These are phyloP conservation scores for Eufriesea mexicana DNA, from an alignment of 1,140 invertebrate species.

Conservation along the genomic window DNA sequence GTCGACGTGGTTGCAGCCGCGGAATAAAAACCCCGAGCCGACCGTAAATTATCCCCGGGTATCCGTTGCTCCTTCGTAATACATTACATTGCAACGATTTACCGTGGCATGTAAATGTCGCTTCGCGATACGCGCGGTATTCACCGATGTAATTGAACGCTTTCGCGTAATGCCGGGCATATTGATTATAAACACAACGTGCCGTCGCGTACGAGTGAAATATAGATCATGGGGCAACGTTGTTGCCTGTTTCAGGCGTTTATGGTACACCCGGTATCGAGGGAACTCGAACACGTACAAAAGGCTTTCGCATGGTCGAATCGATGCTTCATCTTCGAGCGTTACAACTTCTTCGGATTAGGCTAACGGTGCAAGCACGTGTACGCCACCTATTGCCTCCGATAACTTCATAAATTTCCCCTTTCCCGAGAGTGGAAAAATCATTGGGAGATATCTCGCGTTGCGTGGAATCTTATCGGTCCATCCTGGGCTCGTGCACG, in stretches of 20 bases:
- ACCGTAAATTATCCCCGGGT: slow-evolving; percentile 21
- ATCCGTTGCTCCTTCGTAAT: neutral
- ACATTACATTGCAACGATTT: slow-evolving; percentile 28
- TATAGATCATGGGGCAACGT: too few relatives aligned
- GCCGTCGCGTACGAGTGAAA: neutral
- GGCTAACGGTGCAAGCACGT: neutral
- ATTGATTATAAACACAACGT: neutral
- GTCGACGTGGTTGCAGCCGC: too few relatives aligned
- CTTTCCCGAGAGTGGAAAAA: neutral
- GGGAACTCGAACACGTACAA: neutral
- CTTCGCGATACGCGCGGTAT: neutral
- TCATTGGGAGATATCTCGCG: neutral
- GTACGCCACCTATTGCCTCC: neutral
- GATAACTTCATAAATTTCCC: neutral
- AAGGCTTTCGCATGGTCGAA: neutral
- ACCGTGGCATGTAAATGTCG: neutral
- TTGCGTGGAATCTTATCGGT: neutral
- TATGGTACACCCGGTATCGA: too few relatives aligned
- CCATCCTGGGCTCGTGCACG: too few relatives aligned
- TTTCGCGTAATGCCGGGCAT: neutral
- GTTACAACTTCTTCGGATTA: neutral
- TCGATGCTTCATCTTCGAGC: neutral
- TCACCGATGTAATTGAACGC: neutral
- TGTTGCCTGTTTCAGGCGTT: neutral
- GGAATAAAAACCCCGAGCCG: neutral